A percentile compares a stretch with the other conserved stretches of the same genome.
phyloP scores from a whole-genome alignment of 2,797 vertebrate genomes.

The Micropoecilia bifurca region DNA sequence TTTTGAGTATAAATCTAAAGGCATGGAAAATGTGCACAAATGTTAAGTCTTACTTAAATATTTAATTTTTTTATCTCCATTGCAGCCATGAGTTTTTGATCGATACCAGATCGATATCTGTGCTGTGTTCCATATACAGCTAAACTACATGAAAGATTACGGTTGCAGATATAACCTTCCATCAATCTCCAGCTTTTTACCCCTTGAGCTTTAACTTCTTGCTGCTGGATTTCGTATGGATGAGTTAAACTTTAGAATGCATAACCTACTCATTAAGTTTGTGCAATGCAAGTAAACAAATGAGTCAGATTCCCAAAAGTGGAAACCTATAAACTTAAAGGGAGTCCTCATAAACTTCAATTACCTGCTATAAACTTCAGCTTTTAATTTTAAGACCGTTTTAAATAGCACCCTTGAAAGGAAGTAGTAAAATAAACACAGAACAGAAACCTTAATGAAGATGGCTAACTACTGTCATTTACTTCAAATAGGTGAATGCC shows the following conservation, averaged over 20 bases:
- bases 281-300: background rate
- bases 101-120: background rate
- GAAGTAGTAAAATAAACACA: background rate
- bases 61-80: background rate
- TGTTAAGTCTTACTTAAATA: background rate
- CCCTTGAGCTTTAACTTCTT: background rate
- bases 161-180: background rate
- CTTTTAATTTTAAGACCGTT: background rate
- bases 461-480: slow-evolving; percentile 12
- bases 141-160: background rate
- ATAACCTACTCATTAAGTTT: background rate
- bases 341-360: background rate
- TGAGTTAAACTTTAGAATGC: background rate
- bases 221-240: background rate
- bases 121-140: background rate
- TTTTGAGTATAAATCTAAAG: background rate
- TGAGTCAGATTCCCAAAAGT: background rate
- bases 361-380: background rate
- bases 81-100: background rate
- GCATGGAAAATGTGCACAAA: background rate
- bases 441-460: background rate
- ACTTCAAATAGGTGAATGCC: slow-evolving; percentile 88
- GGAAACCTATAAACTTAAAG: background rate
- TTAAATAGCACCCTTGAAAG: background rate
- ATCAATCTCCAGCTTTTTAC: background rate